A percentile compares a stretch with the other conserved stretches of the same genome.
These are phyloP conservation scores for Meleagris gallopavo DNA, from an alignment of 2,113 vertebrate species.

Conservation along the genomic window DNA sequence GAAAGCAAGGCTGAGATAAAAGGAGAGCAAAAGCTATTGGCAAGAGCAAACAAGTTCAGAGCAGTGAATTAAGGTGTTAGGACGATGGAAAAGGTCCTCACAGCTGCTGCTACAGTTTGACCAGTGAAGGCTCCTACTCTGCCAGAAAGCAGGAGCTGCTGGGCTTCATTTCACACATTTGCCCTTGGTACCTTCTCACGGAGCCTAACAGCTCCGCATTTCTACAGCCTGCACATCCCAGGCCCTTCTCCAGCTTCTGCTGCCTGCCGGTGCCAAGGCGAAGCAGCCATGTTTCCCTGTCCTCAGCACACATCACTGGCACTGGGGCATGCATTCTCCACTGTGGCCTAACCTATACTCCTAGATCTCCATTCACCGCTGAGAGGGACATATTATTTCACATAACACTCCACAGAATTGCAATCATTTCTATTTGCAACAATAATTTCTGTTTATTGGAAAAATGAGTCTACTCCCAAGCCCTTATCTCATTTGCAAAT, in stretches of 20 bases:
- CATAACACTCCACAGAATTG: neutral
- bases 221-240: neutral
- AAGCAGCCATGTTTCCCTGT: neutral
- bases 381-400: neutral
- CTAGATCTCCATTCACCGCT: neutral
- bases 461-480: neutral
- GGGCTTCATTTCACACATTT: neutral
- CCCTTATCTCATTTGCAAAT: neutral
- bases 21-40: slow-evolving; percentile 19
- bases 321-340: neutral
- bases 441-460: neutral
- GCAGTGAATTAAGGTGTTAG: slow-evolving; percentile 34
- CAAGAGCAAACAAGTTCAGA: slow-evolving; percentile 59
- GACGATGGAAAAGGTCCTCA: neutral
- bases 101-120: neutral
- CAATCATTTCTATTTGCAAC: neutral
- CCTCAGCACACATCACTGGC: fast-evolving
- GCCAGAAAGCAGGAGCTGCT: neutral
- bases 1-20: slow-evolving; percentile 22
- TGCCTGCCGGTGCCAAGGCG: neutral
- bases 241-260: neutral
- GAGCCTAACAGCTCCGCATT: neutral
- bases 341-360: fast-evolving
- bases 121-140: neutral
- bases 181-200: neutral